Conservation (phyloP, 2,113 vertebrate genomes). For the Lycocorax pyrrhopterus region DNA sequence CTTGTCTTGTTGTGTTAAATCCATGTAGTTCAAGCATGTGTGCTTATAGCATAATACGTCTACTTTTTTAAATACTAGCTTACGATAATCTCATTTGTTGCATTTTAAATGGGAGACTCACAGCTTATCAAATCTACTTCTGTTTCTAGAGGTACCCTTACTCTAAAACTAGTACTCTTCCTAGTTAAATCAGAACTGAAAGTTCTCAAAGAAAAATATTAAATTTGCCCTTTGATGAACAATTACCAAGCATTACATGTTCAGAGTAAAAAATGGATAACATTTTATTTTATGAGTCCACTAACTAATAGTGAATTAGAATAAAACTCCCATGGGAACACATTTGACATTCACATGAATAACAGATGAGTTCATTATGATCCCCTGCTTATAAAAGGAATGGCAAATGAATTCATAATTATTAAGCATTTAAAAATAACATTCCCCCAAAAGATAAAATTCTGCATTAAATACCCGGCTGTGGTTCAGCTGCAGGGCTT, state of each 20-base stretch:
- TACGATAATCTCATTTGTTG: neutral
- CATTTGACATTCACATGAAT: conserved; percentile 68
- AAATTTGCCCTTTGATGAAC: conserved; percentile 36
- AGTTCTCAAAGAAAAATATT: conserved; percentile 16
- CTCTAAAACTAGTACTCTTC: neutral
- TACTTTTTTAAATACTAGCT: neutral
- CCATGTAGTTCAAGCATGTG: neutral
- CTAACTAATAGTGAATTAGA: conserved; percentile 67
- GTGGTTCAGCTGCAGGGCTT: conserved; percentile 48
- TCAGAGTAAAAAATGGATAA: conserved; percentile 50
- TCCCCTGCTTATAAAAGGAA: conserved; percentile 60
- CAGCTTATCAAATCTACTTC: neutral
- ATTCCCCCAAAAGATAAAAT: conserved; percentile 54
- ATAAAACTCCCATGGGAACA: conserved; percentile 59
- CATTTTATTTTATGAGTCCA: conserved; percentile 62
- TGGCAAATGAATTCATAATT: conserved; percentile 72
- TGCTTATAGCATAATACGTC: neutral
- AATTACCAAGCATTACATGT: conserved; percentile 38
- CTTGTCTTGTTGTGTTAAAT: neutral
- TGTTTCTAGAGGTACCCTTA: neutral
- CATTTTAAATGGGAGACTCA: neutral
- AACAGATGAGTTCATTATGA: conserved; percentile 69
- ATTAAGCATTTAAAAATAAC: conserved; percentile 71
- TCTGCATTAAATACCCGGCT: conserved; percentile 15
- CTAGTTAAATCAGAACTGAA: conserved; percentile 20